Conservation (phyloP, 2,797 vertebrate species). For the Pygocentrus nattereri region DNA sequence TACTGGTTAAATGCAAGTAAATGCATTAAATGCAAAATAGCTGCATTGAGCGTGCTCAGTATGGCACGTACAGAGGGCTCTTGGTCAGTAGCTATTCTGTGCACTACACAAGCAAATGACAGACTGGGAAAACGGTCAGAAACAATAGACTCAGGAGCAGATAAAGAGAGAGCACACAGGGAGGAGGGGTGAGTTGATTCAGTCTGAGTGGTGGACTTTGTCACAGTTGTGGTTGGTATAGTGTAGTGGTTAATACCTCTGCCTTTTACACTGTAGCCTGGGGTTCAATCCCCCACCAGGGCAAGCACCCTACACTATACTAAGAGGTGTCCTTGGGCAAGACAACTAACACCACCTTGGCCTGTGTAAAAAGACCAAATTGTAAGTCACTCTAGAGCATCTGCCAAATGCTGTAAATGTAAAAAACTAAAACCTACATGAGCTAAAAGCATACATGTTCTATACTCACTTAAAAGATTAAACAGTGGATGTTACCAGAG, state of each 20-base stretch:
- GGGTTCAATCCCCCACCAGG: too few relatives aligned
- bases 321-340: too few relatives aligned
- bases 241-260: too few relatives aligned
- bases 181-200: slow-evolving; percentile 13
- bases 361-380: too few relatives aligned
- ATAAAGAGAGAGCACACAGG: slow-evolving; percentile 42
- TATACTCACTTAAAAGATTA: neutral
- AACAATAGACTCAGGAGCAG: slow-evolving; percentile 70
- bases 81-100: slow-evolving; percentile 65
- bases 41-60: slow-evolving; percentile 48
- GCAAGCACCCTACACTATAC: too few relatives aligned
- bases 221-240: too few relatives aligned
- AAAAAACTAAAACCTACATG: neutral
- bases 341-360: too few relatives aligned
- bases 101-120: slow-evolving; percentile 67
- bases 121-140: slow-evolving; percentile 70
- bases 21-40: neutral
- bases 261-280: too few relatives aligned
- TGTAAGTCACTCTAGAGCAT: too few relatives aligned
- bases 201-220: neutral
- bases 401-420: too few relatives aligned
- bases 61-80: slow-evolving; percentile 62
- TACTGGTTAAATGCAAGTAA: too few relatives aligned
- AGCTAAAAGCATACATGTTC: neutral
- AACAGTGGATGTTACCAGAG: neutral